Conservation (phyloP, 2,113 vertebrate species). For the Felis catus region DNA sequence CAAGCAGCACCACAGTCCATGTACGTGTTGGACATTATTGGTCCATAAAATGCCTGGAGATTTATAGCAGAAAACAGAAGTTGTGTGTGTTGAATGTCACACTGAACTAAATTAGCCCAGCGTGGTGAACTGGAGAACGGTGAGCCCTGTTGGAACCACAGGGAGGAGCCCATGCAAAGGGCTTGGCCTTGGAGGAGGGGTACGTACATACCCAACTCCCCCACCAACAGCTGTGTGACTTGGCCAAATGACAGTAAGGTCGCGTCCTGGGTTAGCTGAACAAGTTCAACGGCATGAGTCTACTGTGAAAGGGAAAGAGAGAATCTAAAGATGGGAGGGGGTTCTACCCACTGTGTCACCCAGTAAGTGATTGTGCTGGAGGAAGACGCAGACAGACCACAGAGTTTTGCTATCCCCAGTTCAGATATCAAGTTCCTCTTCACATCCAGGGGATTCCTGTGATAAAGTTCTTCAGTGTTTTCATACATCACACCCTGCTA, state of each 20-base stretch:
- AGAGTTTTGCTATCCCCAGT: too few relatives aligned
- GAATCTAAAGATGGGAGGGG: background rate
- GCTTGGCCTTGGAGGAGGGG: background rate
- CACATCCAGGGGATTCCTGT: background rate
- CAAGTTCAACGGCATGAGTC: background rate
- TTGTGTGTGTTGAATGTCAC: background rate
- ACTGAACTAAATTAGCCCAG: slow-evolving; percentile 4
- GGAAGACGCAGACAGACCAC: background rate
- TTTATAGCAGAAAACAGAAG: slow-evolving; percentile 52
- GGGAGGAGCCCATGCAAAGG: background rate
- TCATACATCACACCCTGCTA: background rate
- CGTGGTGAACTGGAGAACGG: background rate
- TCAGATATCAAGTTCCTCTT: background rate
- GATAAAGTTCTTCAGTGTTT: background rate
- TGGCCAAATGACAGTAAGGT: accelerated
- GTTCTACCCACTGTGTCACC: background rate
- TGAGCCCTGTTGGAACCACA: background rate
- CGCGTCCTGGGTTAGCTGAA: background rate
- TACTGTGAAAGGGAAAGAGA: background rate
- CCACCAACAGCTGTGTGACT: background rate
- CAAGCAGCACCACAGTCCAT: slow-evolving; percentile 61
- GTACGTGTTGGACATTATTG: background rate
- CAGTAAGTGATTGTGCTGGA: background rate
- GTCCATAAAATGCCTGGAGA: slow-evolving; percentile 61
- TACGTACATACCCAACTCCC: too few relatives aligned